Evolutionary conservation across 2,888 invertebrate species (phyloP).

Genomic region (Crossocerus cetratus): DNA sequence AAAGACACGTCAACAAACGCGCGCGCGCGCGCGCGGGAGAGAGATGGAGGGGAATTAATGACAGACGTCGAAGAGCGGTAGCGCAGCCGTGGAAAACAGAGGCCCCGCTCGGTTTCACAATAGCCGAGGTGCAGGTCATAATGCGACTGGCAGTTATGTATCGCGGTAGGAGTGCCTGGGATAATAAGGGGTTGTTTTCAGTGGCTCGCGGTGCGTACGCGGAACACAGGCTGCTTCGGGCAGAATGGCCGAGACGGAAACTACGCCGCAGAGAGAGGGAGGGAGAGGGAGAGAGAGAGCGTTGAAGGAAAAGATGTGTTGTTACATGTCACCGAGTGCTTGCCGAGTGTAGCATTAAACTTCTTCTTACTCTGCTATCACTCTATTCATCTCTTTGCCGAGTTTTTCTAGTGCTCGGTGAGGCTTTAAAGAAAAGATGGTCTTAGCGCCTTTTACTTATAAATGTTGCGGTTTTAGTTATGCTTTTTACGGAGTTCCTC

Average conservation of each 20-base stretch:
- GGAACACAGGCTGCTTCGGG: constrained; percentile 29
- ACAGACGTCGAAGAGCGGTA: constrained; percentile 65
- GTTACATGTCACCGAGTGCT: constrained; percentile 25
- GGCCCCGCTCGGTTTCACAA: constrained; percentile 63
- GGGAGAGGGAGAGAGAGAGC: constrained; percentile 12
- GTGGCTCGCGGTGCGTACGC: constrained; percentile 45
- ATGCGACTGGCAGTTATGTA: constrained; percentile 57
- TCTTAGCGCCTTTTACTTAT: too few relatives aligned
- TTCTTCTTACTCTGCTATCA: too few relatives aligned
- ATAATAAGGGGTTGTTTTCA: constrained; percentile 68
- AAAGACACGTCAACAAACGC: constrained; percentile 49
- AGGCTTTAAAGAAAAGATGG: too few relatives aligned
- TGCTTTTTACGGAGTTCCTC: too few relatives aligned
- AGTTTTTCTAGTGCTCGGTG: too few relatives aligned
- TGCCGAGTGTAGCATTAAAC: background rate
- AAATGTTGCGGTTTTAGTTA: too few relatives aligned
- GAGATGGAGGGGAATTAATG: constrained; percentile 59
- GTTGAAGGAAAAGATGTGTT: constrained; percentile 20
- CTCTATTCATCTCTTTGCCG: too few relatives aligned
- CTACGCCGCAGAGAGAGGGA: constrained; percentile 23
- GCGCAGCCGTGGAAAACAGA: constrained; percentile 64
- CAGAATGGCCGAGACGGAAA: constrained; percentile 15
- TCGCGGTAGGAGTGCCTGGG: constrained; percentile 64
- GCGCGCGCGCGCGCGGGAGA: too few relatives aligned
- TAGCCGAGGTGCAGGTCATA: constrained; percentile 62